Conservation (phyloP, 2,113 vertebrate species). For the Anolis carolinensis region DNA sequence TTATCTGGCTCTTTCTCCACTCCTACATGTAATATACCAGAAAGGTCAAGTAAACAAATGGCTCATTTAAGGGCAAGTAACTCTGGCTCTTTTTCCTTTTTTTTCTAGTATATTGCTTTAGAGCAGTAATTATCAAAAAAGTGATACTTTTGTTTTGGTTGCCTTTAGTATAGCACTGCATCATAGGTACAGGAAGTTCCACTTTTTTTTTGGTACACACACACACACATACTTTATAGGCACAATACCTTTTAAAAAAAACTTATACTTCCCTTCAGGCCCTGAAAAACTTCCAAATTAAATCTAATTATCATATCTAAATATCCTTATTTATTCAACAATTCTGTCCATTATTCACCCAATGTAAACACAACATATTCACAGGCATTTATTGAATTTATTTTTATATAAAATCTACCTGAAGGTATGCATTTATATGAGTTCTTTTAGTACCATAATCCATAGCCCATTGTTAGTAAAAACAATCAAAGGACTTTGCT, state of each 20-base stretch:
- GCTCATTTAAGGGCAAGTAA: too few species aligned
- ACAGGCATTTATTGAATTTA: background rate
- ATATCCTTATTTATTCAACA: background rate
- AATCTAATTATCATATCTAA: background rate
- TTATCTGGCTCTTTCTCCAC: too few species aligned
- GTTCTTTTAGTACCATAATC: background rate
- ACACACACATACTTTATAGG: background rate
- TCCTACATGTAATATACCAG: too few species aligned
- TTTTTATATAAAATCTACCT: background rate
- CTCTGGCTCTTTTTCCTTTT: too few species aligned
- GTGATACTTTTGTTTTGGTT: too few species aligned
- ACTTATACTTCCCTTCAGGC: background rate
- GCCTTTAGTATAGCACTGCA: background rate
- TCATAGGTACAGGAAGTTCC: background rate
- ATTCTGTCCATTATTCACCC: background rate
- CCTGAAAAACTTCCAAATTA: background rate
- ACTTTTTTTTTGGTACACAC: too few species aligned
- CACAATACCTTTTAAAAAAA: background rate
- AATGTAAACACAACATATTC: background rate
- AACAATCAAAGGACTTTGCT: slow-evolving; percentile 36
- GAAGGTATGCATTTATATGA: slow-evolving; percentile 1
- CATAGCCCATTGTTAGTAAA: background rate
- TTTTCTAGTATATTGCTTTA: too few species aligned
- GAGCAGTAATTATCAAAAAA: too few species aligned
- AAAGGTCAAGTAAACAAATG: too few species aligned